A percentile compares a stretch with the other conserved stretches of the same genome.
These are phyloP conservation scores for Laspeyria flexula DNA, from an alignment of 2,888 invertebrate genomes.

Conservation along the genomic window DNA sequence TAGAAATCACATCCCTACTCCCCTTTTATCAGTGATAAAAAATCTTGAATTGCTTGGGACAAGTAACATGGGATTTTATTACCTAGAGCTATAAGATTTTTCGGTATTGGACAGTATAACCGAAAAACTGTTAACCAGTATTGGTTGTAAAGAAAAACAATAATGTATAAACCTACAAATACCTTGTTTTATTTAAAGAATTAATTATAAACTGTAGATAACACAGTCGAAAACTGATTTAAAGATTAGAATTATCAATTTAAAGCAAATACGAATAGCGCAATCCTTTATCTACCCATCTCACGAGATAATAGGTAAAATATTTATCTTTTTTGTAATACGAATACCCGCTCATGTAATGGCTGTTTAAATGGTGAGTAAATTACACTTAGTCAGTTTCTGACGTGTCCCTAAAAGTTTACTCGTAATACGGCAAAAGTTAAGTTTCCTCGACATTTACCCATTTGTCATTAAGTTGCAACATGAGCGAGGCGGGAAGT, in stretches of 20 bases:
- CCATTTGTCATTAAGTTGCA: conserved; percentile 66
- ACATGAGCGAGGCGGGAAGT: conserved; percentile 53
- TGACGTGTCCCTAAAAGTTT: conserved; percentile 52
- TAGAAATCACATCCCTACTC: conserved; percentile 57
- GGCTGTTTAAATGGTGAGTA: not conserved
- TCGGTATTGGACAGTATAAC: conserved; percentile 5
- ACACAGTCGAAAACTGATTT: too few species aligned
- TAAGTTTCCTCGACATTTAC: conserved; percentile 52
- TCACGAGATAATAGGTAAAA: not conserved
- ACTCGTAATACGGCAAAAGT: conserved; percentile 52
- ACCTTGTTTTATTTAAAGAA: too few species aligned
- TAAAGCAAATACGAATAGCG: too few species aligned
- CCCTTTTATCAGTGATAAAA: conserved; percentile 60
- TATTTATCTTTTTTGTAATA: not conserved
- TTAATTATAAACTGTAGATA: too few species aligned
- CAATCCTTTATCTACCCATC: not conserved
- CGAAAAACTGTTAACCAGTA: not conserved
- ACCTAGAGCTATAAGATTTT: conserved; percentile 33
- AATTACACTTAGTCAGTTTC: conserved; percentile 37
- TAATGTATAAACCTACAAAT: not conserved
- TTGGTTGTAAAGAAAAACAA: not conserved
- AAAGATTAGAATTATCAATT: too few species aligned
- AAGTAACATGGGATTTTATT: conserved; percentile 54
- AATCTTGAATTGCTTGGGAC: conserved; percentile 50
- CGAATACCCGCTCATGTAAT: not conserved